phyloP scores from a whole-genome alignment of 1,140 invertebrate species.

The Leptonema lineaticorne region DNA sequence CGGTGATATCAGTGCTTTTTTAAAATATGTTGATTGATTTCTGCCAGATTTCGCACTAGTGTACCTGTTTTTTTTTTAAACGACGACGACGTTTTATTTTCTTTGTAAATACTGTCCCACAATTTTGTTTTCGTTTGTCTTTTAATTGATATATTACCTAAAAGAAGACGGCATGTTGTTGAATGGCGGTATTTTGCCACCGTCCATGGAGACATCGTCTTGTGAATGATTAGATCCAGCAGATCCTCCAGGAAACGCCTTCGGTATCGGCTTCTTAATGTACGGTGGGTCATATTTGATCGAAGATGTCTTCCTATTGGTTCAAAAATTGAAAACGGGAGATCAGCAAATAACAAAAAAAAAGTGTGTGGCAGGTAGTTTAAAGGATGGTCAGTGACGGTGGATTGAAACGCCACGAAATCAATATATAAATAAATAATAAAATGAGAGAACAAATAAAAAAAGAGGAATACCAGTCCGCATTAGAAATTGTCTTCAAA shows the following conservation, averaged over 20 bases:
- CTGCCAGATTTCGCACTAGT: not conserved
- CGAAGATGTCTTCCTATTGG: constrained; percentile 81
- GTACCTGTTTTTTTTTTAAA: not conserved
- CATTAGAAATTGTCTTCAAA: constrained; percentile 31
- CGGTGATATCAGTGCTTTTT: too few species aligned
- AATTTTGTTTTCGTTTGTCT: not conserved
- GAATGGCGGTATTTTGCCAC: constrained; percentile 74
- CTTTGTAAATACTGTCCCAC: too few species aligned
- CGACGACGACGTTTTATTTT: not conserved
- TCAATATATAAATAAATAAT: not conserved
- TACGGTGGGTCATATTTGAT: constrained; percentile 85
- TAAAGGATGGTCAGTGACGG: constrained; percentile 38
- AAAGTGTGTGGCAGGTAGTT: constrained; percentile 37
- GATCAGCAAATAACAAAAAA: constrained; percentile 40
- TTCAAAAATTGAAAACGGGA: constrained; percentile 42
- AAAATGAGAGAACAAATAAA: constrained; percentile 16
- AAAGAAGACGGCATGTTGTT: constrained; percentile 79
- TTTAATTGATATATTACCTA: constrained; percentile 62
- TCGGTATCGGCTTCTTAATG: constrained; percentile 76
- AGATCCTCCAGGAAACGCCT: constrained; percentile 64
- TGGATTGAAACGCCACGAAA: constrained; percentile 3
- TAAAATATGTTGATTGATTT: too few species aligned
- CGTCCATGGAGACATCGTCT: constrained; percentile 74
- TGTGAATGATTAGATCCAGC: constrained; percentile 70
- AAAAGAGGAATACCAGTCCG: constrained; percentile 34